Percentiles rank a stretch among this genome's conserved stretches.
Evolutionary conservation across 2,797 vertebrate species (phyloP).

Genomic region (Limnodromus scolopaceus): DNA sequence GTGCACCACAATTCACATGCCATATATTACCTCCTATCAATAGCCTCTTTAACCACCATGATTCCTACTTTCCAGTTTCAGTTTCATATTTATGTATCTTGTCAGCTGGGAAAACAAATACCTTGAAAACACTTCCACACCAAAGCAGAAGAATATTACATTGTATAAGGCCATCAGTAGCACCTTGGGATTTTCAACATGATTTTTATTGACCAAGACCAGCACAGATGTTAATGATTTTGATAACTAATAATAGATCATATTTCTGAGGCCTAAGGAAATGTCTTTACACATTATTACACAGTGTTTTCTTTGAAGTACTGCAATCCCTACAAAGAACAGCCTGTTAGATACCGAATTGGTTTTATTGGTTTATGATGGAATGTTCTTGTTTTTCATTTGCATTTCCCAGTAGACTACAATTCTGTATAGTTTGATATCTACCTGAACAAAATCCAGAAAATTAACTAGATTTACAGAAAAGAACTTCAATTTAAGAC

Average conservation of each 20-base stretch:
- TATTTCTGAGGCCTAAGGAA: not conserved
- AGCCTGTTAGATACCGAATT: not conserved
- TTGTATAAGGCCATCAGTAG: not conserved
- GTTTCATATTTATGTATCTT: constrained; percentile 28
- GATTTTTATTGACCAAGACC: not conserved
- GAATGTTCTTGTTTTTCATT: not conserved
- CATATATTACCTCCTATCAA: not conserved
- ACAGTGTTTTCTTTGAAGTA: not conserved
- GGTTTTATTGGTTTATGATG: not conserved
- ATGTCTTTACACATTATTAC: not conserved
- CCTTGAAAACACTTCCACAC: not conserved
- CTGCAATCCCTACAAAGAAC: not conserved
- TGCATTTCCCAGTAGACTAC: not conserved
- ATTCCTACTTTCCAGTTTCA: not conserved
- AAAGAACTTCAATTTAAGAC: not conserved
- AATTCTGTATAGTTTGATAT: not conserved
- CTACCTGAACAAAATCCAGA: not conserved
- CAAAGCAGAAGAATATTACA: not conserved
- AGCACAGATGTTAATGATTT: not conserved
- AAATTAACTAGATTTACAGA: not conserved
- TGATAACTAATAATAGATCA: constrained; percentile 5
- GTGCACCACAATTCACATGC: not conserved
- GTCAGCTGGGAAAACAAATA: constrained; percentile 22
- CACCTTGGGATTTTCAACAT: not conserved
- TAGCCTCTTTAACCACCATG: not conserved